Evolutionary conservation across 2,797 vertebrate species (phyloP), one percentile per base, ranked within the genome.

Genomic region (Danio jaintianensis): DNA sequence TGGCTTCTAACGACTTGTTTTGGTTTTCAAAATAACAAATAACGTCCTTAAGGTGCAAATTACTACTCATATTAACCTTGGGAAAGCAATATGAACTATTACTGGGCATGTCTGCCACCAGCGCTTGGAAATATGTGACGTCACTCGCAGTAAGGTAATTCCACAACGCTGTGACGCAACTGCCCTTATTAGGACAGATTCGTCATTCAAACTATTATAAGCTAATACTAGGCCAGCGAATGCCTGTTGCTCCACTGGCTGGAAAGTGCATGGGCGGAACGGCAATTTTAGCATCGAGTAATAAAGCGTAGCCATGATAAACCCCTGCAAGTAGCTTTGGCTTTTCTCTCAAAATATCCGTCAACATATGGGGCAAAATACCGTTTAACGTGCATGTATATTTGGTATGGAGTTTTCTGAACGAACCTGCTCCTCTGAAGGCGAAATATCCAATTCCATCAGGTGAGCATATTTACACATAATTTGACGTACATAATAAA

Each of bases 181-280:
- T 93, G 93, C 87, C 93, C 93, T 93, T 95, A 89, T 95, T 91
- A 92, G 94, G 93, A 92, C 89, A 91, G 88, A 78, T 92, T 90
- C 93, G 93, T 92, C 92, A 75, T 56, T 36, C 20, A 53, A 4
- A 52, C 40, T n/a, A 18, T 18, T 53, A 18, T 12, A 12, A 69
- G 38, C 22, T 11, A 22, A 11, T 29, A 43, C 68, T 16, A 72
- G 52, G 69, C 69, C 69, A 58, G 40, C 36, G 16, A 70, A 70
- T 58, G 69, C 38, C 69, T 72, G 69, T 72, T 58, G 69, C 69
- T 72, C 13, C 18, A 22, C 53, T 58, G 69, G 56, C 56, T 72
- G 40, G 72, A 72, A 58, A 58, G 52, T 72, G 69, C 40, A 45
- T 22, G 40, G 53, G 53, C 20, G 53, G 53, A 58, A 58, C 53